phyloP scores from a whole-genome alignment of 2,113 vertebrate species.

The Leptobrachium leishanense region DNA sequence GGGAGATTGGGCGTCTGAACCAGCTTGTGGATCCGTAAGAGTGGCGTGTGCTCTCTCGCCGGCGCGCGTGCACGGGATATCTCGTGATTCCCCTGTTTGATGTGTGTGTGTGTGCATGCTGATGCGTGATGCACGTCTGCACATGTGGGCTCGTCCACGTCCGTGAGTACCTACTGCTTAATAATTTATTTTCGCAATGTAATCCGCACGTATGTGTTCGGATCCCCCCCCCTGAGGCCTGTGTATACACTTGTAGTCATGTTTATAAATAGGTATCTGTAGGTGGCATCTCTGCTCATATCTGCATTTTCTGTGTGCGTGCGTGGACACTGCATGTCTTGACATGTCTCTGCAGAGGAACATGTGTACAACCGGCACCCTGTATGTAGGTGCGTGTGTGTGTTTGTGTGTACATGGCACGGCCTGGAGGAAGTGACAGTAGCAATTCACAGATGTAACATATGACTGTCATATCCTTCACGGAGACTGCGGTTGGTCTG shows the following conservation, averaged over 20 bases:
- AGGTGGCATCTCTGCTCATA: background rate
- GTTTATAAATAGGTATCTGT: background rate
- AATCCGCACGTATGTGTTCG: background rate
- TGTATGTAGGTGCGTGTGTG: background rate
- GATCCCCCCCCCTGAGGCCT: too few species aligned
- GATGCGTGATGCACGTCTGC: background rate
- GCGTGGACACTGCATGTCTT: background rate
- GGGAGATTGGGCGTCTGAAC: conserved; percentile 44
- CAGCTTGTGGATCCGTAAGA: conserved; percentile 48
- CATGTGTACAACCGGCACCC: background rate
- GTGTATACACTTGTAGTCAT: background rate
- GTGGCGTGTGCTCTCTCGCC: conserved; percentile 12
- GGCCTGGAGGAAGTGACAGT: background rate
- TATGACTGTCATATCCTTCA: background rate
- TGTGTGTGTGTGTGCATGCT: background rate
- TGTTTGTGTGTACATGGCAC: background rate
- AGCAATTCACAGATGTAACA: background rate
- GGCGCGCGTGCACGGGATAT: background rate
- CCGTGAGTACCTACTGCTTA: background rate
- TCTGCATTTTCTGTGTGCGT: too few species aligned
- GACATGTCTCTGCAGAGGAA: background rate
- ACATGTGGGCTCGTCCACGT: background rate
- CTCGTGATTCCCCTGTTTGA: background rate
- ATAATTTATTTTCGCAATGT: background rate
- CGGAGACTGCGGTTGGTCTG: background rate